phyloP scores from a whole-genome alignment of 2,888 invertebrate genomes.

The Brenthis ino region DNA sequence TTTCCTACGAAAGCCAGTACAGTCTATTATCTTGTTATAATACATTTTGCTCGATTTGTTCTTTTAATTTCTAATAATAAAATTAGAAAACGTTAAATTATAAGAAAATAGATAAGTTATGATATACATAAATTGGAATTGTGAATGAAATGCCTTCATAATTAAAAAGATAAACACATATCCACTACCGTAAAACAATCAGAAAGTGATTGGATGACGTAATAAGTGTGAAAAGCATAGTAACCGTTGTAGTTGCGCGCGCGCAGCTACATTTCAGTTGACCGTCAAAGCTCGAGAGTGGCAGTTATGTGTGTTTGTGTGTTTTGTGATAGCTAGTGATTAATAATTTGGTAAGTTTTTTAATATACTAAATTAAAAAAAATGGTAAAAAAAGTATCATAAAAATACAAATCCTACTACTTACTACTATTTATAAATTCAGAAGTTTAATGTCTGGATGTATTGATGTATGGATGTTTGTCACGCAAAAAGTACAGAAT shows the following conservation, averaged over 20 bases:
- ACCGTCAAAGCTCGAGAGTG: conserved; percentile 32
- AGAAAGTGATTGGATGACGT: conserved; percentile 31
- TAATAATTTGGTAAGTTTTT: conserved; percentile 22
- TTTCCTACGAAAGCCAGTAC: no score
- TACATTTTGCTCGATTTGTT: no score
- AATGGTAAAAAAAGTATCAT: background rate
- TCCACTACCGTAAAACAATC: conserved; percentile 24
- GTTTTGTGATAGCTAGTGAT: conserved; percentile 23
- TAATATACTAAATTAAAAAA: background rate
- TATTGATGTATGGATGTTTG: no score
- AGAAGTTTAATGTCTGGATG: no score
- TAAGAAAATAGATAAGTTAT: no score
- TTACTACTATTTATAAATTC: no score
- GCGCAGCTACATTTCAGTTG: conserved; percentile 30
- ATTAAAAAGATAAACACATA: background rate
- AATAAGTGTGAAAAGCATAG: conserved; percentile 23
- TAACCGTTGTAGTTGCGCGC: conserved; percentile 25
- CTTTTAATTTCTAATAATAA: no score
- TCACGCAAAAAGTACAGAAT: no score
- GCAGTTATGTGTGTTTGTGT: conserved; percentile 28
- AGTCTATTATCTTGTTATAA: no score
- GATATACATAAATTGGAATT: no score
- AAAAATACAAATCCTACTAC: background rate
- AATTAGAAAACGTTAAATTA: no score
- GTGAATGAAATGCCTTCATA: background rate